Evolutionary conservation across 2,888 invertebrate genomes (phyloP).

Genomic region (Argyresthia goedartella): DNA sequence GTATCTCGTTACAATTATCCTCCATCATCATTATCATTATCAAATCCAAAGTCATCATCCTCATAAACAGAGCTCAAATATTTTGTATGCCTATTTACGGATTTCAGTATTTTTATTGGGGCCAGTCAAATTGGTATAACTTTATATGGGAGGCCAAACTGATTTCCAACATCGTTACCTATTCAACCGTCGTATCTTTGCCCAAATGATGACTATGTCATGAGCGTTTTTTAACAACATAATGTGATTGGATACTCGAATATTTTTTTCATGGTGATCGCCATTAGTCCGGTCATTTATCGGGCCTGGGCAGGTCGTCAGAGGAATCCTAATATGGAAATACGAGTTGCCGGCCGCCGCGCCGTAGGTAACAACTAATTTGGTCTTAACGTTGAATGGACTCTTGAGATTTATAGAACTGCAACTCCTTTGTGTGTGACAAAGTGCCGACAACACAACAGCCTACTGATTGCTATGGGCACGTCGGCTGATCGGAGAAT

Average conservation of each 20-base stretch:
- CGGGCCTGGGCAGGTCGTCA: not conserved
- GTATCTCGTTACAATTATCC: too few species aligned
- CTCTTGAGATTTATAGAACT: constrained; percentile 6
- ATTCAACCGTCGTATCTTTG: not conserved
- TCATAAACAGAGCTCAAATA: too few species aligned
- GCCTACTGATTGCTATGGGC: constrained; percentile 37
- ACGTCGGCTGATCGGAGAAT: constrained; percentile 37
- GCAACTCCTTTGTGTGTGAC: constrained; percentile 1
- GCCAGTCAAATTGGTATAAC: not conserved
- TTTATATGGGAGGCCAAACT: not conserved
- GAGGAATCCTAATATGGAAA: constrained; percentile 1
- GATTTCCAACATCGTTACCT: not conserved
- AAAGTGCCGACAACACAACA: constrained; percentile 29
- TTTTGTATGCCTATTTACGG: too few species aligned
- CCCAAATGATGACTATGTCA: not conserved
- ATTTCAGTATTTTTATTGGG: too few species aligned
- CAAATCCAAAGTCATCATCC: too few species aligned
- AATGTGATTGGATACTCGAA: not conserved
- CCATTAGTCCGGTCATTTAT: constrained; percentile 4
- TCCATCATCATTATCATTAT: too few species aligned
- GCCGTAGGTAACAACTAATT: constrained; percentile 6
- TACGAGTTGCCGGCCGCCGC: not conserved
- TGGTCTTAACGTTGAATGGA: constrained; percentile 1
- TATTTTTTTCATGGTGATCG: not conserved
- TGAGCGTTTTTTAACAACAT: not conserved